phyloP scores from a whole-genome alignment of 35 echinoderm and acorn worm genomes.

The Patiria miniata region DNA sequence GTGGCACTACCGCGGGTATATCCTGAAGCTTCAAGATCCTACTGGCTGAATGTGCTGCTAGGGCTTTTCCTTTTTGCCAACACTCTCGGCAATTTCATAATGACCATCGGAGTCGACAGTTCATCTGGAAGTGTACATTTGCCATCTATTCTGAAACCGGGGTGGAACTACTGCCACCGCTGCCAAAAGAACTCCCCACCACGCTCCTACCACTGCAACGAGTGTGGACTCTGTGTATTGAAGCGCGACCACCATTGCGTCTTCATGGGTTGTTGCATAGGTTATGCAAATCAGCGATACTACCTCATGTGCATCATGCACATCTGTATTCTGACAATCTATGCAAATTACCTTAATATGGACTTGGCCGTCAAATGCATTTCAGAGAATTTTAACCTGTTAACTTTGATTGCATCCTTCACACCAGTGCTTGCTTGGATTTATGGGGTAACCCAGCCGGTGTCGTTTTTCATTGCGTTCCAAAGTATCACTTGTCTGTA shows the following conservation, averaged over 20 bases:
- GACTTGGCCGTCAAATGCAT: conserved; percentile 74
- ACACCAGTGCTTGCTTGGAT: conserved; percentile 75
- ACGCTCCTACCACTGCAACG: conserved; percentile 69
- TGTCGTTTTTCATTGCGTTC: conserved; percentile 83
- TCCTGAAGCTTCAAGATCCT: conserved; percentile 17
- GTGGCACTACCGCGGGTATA: conserved; percentile 73
- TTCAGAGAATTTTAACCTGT: conserved; percentile 44
- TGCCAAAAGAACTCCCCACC: conserved; percentile 84
- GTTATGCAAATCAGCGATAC: conserved; percentile 82
- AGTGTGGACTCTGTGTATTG: conserved; percentile 71
- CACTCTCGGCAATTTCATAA: conserved; percentile 68
- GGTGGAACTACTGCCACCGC: conserved; percentile 72
- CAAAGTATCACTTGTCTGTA: conserved; percentile 85
- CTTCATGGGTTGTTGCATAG: conserved; percentile 83
- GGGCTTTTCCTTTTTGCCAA: conserved; percentile 79
- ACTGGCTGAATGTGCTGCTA: conserved; percentile 52
- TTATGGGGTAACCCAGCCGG: conserved; percentile 57
- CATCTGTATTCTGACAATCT: conserved; percentile 57
- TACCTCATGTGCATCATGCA: conserved; percentile 82
- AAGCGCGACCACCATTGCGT: conserved; percentile 91
- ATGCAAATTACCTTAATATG: conserved; percentile 87
- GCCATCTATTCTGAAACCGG: conserved; percentile 77
- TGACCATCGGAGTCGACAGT: conserved; percentile 63
- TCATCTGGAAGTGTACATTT: conserved; percentile 67
- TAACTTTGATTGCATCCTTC: conserved; percentile 56